Conservation (phyloP, 2,888 invertebrate species). For the Leptinotarsa rubiginosa region DNA sequence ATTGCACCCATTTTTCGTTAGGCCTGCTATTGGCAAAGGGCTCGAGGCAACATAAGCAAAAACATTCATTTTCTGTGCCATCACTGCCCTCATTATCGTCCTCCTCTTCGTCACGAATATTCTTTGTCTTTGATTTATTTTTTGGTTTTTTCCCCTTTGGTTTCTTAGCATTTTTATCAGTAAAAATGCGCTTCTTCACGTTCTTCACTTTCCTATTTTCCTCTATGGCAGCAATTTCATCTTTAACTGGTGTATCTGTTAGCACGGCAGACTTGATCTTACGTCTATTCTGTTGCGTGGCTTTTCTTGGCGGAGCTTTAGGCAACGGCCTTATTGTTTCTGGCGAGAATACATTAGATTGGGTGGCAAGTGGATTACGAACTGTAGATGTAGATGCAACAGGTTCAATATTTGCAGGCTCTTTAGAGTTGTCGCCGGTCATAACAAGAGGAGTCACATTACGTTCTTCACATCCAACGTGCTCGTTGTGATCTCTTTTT, state of each 20-base stretch:
- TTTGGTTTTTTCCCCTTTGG: constrained; percentile 32
- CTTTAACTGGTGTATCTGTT: no score
- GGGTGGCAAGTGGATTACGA: constrained; percentile 35
- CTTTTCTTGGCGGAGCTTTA: constrained; percentile 51
- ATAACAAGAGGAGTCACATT: no score
- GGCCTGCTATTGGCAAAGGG: constrained; percentile 21
- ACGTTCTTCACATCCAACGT: no score
- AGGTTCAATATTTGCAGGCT: constrained; percentile 4
- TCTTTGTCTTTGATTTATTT: constrained; percentile 22
- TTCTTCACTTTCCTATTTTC: constrained; percentile 47
- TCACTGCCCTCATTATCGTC: no score
- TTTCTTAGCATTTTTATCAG: constrained; percentile 31
- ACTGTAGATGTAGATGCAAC: constrained; percentile 29
- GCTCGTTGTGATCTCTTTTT: no score
- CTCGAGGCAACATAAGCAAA: constrained; percentile 39
- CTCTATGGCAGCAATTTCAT: constrained; percentile 52
- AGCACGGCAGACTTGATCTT: no score
- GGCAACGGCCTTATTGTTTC: no score
- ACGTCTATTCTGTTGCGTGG: constrained; percentile 42
- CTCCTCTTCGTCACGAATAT: constrained; percentile 31
- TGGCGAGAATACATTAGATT: constrained; percentile 35
- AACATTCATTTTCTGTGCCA: constrained; percentile 36
- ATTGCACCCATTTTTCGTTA: constrained; percentile 16
- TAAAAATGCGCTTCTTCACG: constrained; percentile 26
- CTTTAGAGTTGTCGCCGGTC: no score